Percentiles rank a stretch among this genome's conserved stretches.
Conservation (phyloP, 2,797 vertebrate species). For the Phoeniculus purpureus region DNA sequence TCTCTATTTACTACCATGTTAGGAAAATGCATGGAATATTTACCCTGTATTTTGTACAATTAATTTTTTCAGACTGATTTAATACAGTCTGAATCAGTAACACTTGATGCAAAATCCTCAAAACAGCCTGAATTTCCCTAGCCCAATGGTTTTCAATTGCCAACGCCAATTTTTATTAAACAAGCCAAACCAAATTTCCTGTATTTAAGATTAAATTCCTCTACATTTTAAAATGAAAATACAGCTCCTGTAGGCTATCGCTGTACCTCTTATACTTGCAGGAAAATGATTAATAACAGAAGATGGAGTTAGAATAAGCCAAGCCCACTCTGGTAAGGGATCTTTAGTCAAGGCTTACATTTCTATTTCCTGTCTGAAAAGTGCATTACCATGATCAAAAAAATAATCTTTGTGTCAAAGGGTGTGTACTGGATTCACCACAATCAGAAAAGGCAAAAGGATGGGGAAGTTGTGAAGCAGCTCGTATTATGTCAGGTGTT, state of each 20-base stretch:
- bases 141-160: not conserved
- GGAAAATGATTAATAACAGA: not conserved
- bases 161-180: not conserved
- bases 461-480: not conserved
- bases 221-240: too few relatives aligned
- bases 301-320: not conserved
- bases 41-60: not conserved
- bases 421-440: not conserved
- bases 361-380: not conserved
- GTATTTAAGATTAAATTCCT: not conserved
- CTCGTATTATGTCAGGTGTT: rapidly evolving
- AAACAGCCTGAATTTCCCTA: not conserved
- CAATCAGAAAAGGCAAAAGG: not conserved
- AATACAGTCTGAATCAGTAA: not conserved
- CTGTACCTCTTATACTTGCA: not conserved
- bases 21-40: not conserved
- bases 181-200: not conserved
- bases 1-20: not conserved
- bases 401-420: not conserved
- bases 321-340: not conserved
- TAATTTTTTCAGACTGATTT: not conserved
- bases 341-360: not conserved
- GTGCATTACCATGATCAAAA: not conserved
- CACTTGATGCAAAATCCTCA: not conserved
- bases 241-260: not conserved